Conservation (phyloP, 2,888 invertebrate species). For the Cryptocephalus moraei region DNA sequence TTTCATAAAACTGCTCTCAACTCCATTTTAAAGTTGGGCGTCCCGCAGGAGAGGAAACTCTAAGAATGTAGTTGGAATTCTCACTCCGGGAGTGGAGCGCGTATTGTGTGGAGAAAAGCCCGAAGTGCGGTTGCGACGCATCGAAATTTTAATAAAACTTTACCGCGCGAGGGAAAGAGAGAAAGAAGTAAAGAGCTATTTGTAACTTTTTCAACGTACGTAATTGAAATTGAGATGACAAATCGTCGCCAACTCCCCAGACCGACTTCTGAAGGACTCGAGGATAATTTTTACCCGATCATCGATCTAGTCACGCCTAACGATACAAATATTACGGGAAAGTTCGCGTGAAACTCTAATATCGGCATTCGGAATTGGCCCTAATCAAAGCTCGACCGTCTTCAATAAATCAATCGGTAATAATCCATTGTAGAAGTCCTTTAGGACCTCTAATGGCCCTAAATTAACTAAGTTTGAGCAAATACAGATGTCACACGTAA, state of each 20-base stretch:
- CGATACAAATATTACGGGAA: no score
- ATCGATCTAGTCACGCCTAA: no score
- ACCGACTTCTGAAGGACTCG: no score
- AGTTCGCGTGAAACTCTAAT: no score
- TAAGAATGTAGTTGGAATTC: constrained; percentile 7
- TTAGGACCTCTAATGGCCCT: constrained; percentile 10
- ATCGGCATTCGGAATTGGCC: not conserved
- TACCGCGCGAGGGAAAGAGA: not conserved
- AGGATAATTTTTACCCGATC: no score
- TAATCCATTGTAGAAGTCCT: constrained; percentile 11
- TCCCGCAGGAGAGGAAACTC: constrained; percentile 5
- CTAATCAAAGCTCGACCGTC: constrained; percentile 10
- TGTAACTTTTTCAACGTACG: no score
- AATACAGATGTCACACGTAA: constrained; percentile 9
- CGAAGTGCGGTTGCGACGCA: not conserved
- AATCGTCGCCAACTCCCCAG: no score
- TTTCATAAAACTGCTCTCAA: constrained; percentile 13
- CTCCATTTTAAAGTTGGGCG: constrained; percentile 8
- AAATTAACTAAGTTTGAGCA: constrained; percentile 12
- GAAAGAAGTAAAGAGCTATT: no score
- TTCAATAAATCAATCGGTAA: constrained; percentile 10
- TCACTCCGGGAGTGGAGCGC: not conserved
- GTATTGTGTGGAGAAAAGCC: no score
- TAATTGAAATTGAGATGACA: no score
- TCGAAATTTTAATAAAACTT: constrained; percentile 5